Conservation (phyloP, 2,113 vertebrate species). For the Corvus hawaiiensis region DNA sequence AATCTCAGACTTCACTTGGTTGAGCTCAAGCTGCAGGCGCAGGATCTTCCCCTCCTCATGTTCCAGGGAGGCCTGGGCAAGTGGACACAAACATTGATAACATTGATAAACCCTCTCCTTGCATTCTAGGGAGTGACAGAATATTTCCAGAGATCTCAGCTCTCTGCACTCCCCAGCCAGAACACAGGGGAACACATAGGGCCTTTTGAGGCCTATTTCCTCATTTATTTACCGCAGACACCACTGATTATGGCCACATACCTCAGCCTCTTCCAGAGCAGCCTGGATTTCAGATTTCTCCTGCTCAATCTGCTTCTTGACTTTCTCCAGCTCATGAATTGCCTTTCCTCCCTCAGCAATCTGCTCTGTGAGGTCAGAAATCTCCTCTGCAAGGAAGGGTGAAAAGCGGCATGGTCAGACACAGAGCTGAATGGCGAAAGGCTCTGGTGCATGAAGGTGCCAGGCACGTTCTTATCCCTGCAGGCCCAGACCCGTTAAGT, state of each 20-base stretch:
- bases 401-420: not conserved
- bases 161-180: not conserved
- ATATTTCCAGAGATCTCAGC: not conserved
- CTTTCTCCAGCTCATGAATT: conserved; percentile 86
- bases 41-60: not conserved
- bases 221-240: no score
- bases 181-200: not conserved
- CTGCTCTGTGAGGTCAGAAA: conserved; percentile 82
- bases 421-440: not conserved
- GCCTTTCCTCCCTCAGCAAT: conserved; percentile 83
- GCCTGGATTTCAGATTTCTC: conserved; percentile 69
- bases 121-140: accelerated
- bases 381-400: conserved; percentile 75
- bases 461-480: not conserved
- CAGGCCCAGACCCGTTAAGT: not conserved
- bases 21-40: not conserved
- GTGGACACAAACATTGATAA: not conserved
- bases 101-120: accelerated
- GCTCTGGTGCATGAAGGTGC: not conserved
- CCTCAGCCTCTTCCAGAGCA: not conserved
- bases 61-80: not conserved
- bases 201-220: no score
- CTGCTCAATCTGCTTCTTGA: conserved; percentile 80
- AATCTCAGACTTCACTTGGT: not conserved
- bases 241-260: not conserved